A percentile compares a stretch with the other conserved stretches of the same genome.
Evolutionary conservation across 2,797 vertebrate species (phyloP).

Genomic region (Dicrostonyx torquatus): DNA sequence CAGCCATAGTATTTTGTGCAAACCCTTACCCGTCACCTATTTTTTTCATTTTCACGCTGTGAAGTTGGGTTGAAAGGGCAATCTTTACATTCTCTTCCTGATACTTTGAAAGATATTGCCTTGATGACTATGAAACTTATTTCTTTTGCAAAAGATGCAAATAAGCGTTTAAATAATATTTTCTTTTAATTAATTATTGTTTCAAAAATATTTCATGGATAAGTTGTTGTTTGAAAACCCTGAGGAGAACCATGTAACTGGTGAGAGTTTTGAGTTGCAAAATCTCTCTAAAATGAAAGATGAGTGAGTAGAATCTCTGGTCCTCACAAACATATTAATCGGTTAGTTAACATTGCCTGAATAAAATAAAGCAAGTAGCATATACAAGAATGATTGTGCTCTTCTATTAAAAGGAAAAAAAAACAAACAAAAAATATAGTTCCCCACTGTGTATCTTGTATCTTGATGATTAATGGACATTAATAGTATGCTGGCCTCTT

Average conservation of each 20-base stretch:
- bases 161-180: neutral
- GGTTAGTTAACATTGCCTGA: slow-evolving; percentile 24
- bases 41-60: neutral
- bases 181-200: slow-evolving; percentile 20
- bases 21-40: neutral
- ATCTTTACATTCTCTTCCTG: neutral
- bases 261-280: slow-evolving; percentile 1
- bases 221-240: slow-evolving; percentile 37
- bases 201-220: slow-evolving; percentile 24
- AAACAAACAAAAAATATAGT: neutral
- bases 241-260: neutral
- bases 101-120: neutral
- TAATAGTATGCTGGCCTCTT: slow-evolving; percentile 20
- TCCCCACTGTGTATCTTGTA: neutral
- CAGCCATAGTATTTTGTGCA: neutral
- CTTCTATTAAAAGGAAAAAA: neutral
- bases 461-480: neutral
- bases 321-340: neutral
- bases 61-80: rapidly evolving
- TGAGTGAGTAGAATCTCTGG: neutral
- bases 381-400: neutral
- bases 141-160: slow-evolving; percentile 26
- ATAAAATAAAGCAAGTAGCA: neutral
- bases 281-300: neutral
- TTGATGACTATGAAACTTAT: neutral